phyloP scores from a whole-genome alignment of 2,888 invertebrate genomes.

The Himalopsyche kuldschensis region DNA sequence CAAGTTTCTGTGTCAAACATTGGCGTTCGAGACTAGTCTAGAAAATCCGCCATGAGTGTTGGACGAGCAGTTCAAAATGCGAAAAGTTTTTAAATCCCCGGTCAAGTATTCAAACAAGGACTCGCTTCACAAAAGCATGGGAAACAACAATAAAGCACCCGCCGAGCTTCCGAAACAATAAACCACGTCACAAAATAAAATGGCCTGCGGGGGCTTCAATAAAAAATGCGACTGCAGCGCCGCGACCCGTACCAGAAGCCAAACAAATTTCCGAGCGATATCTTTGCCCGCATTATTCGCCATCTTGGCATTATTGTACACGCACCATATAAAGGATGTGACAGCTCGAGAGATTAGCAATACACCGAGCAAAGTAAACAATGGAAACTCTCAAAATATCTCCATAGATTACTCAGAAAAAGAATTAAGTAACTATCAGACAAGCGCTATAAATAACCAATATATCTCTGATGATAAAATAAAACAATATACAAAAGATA shows the following conservation, averaged over 20 bases:
- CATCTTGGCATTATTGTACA: conserved; percentile 8
- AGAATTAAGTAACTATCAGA: too few species aligned
- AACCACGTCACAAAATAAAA: neutral
- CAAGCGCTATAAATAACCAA: neutral
- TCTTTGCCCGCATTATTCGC: neutral
- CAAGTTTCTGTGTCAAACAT: too few species aligned
- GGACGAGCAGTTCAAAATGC: neutral
- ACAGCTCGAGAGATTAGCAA: neutral
- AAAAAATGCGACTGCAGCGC: conserved; percentile 28
- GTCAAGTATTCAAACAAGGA: neutral
- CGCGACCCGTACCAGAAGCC: conserved; percentile 23
- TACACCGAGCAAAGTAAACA: neutral
- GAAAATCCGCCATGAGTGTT: conserved; percentile 7
- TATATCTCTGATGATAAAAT: too few species aligned
- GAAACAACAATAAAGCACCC: conserved; percentile 11
- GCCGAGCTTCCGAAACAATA: neutral
- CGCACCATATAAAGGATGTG: conserved; percentile 22
- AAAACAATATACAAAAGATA: too few species aligned
- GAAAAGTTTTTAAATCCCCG: neutral
- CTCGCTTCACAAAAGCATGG: conserved; percentile 4
- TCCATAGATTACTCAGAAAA: neutral
- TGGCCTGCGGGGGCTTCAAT: conserved; percentile 6
- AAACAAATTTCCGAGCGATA: conserved; percentile 9
- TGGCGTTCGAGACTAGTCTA: too few species aligned
- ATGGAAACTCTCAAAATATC: neutral